Percentiles rank a stretch among this genome's conserved stretches.
These are phyloP conservation scores for Tiaroga cobitis DNA, from an alignment of 2,797 vertebrate species.

Conservation along the genomic window DNA sequence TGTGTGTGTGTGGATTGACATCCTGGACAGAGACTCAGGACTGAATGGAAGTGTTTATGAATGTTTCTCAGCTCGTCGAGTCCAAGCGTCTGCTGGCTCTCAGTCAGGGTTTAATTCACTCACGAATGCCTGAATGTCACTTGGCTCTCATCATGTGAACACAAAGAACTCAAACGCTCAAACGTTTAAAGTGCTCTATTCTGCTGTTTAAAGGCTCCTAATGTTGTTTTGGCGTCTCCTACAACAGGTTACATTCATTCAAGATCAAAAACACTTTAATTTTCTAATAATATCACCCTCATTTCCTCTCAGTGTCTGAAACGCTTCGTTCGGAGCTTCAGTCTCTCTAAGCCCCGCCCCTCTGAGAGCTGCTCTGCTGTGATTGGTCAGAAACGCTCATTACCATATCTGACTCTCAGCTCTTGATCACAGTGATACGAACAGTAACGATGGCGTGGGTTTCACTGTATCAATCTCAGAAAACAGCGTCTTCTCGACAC, in stretches of 20 bases:
- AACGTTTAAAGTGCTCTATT: neutral
- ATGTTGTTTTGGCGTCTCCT: neutral
- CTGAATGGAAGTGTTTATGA: slow-evolving; percentile 29
- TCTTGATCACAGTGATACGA: neutral
- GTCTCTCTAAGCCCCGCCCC: neutral
- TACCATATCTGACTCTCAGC: neutral
- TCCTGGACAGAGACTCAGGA: neutral
- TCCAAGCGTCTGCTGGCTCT: slow-evolving; percentile 62
- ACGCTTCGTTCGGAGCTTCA: neutral
- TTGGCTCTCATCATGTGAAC: neutral
- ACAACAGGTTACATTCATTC: neutral
- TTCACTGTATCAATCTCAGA: neutral
- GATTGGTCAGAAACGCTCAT: neutral
- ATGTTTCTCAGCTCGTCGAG: neutral
- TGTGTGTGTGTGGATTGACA: neutral
- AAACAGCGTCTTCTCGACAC: neutral
- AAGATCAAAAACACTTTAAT: neutral
- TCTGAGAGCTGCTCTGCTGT: neutral
- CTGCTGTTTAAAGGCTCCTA: rapidly evolving
- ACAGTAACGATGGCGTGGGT: neutral
- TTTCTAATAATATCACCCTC: neutral
- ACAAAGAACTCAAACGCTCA: neutral
- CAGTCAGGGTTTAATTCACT: slow-evolving; percentile 57
- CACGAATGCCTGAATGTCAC: neutral
- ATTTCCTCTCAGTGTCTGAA: neutral